Conservation (phyloP, 2,113 vertebrate species). For the Marmota monax region DNA sequence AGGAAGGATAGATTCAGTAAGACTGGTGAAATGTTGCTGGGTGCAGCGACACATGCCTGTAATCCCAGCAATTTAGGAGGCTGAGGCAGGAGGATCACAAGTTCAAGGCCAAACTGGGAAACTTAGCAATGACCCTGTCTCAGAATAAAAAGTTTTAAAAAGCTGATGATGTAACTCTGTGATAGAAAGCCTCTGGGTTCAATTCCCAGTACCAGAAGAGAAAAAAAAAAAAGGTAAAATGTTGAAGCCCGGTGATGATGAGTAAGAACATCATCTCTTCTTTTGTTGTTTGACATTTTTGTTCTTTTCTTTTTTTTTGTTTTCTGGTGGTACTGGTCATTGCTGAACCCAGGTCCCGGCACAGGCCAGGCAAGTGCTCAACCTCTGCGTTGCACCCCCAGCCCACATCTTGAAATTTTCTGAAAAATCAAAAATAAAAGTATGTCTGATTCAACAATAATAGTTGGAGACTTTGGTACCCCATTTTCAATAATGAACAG, state of each 20-base stretch:
- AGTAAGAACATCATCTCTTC: background rate
- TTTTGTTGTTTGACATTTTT: background rate
- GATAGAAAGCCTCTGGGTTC: background rate
- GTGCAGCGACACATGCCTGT: background rate
- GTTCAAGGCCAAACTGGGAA: background rate
- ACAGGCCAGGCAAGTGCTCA: background rate
- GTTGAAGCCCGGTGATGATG: background rate
- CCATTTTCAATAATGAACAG: background rate
- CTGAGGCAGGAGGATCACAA: too few relatives aligned
- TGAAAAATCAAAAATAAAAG: conserved; percentile 29
- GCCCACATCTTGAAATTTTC: background rate
- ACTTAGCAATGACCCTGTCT: background rate
- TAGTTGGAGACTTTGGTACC: background rate
- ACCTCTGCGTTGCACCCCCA: background rate
- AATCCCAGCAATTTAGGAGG: background rate
- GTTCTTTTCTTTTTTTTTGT: background rate
- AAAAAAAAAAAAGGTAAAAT: background rate
- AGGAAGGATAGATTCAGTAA: background rate
- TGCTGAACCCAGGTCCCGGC: background rate
- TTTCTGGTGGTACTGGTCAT: background rate
- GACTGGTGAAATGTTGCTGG: background rate
- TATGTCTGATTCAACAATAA: background rate
- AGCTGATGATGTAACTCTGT: background rate
- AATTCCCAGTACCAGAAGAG: background rate
- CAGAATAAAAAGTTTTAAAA: background rate